phyloP scores from a whole-genome alignment of 2,888 invertebrate genomes.

The Cheilosia urbana region DNA sequence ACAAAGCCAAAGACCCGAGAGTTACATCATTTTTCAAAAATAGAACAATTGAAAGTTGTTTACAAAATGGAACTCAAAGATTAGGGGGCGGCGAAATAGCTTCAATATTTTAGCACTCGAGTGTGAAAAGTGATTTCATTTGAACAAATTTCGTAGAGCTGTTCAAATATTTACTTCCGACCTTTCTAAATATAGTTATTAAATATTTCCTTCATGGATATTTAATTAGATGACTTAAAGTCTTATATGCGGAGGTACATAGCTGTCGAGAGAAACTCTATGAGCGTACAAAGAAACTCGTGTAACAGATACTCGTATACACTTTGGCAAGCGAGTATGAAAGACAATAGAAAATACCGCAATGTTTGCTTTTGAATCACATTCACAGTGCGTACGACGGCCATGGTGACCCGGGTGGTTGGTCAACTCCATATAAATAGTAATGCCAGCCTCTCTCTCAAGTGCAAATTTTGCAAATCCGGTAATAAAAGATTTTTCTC shows the following conservation, averaged over 20 bases:
- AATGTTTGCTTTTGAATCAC: conserved; percentile 39
- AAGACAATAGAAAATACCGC: conserved; percentile 33
- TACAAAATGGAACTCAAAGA: conserved; percentile 14
- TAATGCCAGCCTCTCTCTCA: background rate
- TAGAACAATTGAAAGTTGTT: conserved; percentile 1
- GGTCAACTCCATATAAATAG: background rate
- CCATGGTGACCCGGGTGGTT: conserved; percentile 50
- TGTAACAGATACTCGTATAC: conserved; percentile 26
- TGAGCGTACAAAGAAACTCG: conserved; percentile 14
- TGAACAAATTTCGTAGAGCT: conserved; percentile 6
- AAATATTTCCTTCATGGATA: conserved; percentile 10
- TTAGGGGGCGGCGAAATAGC: background rate
- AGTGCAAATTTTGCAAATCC: conserved; percentile 59
- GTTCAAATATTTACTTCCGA: conserved; percentile 34
- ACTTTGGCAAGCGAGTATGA: background rate
- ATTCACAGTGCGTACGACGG: conserved; percentile 39
- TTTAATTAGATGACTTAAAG: background rate
- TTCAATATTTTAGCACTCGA: conserved; percentile 10
- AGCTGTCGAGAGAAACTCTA: background rate
- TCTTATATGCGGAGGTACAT: no score
- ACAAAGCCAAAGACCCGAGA: background rate
- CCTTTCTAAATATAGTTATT: conserved; percentile 10
- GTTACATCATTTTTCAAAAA: conserved; percentile 21
- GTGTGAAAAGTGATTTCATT: conserved; percentile 38
- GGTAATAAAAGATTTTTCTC: conserved; percentile 51